These are phyloP conservation scores for Tylochromis polylepis DNA, from an alignment of 2,113 vertebrate species.

Conservation along the genomic window DNA sequence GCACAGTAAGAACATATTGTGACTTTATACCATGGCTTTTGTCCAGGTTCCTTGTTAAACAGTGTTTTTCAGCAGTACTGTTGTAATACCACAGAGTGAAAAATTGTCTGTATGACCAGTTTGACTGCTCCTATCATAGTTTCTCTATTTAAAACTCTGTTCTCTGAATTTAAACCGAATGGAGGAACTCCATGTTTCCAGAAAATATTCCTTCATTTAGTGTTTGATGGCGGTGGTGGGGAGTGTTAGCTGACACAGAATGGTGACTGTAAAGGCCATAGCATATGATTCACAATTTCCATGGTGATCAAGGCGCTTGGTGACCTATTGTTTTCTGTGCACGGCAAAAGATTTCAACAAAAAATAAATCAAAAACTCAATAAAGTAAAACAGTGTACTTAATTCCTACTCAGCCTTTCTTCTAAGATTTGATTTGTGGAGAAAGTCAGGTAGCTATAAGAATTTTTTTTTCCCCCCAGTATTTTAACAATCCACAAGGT, in stretches of 20 bases:
- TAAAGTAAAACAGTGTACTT: not conserved
- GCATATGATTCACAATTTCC: not conserved
- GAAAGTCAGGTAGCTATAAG: not conserved
- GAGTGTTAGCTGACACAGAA: not conserved
- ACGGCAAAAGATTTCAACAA: not conserved
- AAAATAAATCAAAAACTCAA: not conserved
- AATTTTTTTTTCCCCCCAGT: not conserved
- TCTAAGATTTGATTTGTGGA: not conserved
- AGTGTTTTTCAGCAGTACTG: not conserved
- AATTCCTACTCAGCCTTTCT: not conserved
- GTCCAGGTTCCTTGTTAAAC: not conserved
- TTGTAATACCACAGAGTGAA: not conserved
- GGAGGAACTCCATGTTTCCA: not conserved
- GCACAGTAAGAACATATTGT: not conserved
- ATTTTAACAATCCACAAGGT: not conserved
- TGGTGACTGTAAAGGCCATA: not conserved
- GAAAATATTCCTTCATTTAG: not conserved
- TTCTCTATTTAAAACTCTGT: not conserved
- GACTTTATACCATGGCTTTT: not conserved
- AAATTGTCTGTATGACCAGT: not conserved
- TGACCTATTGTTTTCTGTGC: not conserved
- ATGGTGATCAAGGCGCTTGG: not conserved
- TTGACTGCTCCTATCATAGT: not conserved
- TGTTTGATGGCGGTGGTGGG: accelerated
- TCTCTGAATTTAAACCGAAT: not conserved